Evolutionary conservation across 1,140 invertebrate genomes (phyloP), one percentile per base, ranked within the genome.

Genomic region (Drosophila dunni): DNA sequence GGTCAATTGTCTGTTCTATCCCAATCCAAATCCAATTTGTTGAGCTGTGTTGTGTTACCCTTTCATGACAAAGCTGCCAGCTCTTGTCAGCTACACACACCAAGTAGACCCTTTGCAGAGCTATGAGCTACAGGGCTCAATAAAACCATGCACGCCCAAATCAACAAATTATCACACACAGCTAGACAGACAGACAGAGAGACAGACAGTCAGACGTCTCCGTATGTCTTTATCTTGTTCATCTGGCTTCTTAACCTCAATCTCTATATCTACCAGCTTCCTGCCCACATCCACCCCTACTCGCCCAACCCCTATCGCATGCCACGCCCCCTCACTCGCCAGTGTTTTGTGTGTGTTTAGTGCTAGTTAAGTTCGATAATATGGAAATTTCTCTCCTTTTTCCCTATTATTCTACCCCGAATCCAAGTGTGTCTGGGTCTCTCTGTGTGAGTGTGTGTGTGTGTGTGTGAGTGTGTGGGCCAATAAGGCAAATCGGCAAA

Each of bases 351-450:
- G 40, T 56, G 20, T 46, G 53, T 50, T 71, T 62, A 36, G 45
- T 66, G 72, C 63, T 77, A 76, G 75, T 82, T 75, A 65, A 77
- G 66, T 78, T 83, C 74, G 82, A 81, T 90, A 88, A 90, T 88
- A 91, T 91, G 90, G 82, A 91, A 91, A 91, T 86, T 91, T 84
- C 74, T 74, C 48, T 40, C 53, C 61, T 86, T 91, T 84, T 75
- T 74, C 46, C 36, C 53, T 68, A 70, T 73, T 82, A 84, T 90
- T 84, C 81, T 80, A 83, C 54, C 74, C 78, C 65, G 73, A 79
- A 90, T 62, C 73, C 61, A 54, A 73, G 78, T 68, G 48, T 34
- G 53, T 60, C 44, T 75, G 58, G 24, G 38, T 40, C 15, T 54
- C 15, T 51, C 15, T 24, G 15, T 17, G 78, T 66, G 48, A 29